phyloP scores from a whole-genome alignment of 2,113 vertebrate genomes.

The Bufo bufo region DNA sequence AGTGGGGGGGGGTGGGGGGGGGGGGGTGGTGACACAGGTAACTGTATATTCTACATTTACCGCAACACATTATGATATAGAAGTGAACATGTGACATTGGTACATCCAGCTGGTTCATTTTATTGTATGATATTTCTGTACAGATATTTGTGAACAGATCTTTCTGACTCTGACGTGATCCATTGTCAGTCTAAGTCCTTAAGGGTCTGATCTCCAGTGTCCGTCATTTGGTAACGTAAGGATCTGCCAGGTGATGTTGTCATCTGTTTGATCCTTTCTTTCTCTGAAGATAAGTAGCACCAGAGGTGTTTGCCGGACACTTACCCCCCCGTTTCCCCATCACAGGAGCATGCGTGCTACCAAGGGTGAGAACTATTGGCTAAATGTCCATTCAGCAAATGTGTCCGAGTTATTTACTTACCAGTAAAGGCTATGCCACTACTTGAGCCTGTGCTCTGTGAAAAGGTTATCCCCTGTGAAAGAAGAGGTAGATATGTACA shows the following conservation, averaged over 20 bases:
- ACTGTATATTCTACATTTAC: too few species aligned
- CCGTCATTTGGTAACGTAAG: not conserved
- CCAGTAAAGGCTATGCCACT: not conserved
- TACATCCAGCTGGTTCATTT: too few species aligned
- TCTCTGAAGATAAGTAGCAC: not conserved
- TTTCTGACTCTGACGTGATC: not conserved
- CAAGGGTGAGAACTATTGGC: not conserved
- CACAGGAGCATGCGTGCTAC: not conserved
- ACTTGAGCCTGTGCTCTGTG: not conserved
- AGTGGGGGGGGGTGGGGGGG: too few species aligned
- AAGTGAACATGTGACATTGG: too few species aligned
- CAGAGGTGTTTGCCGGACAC: not conserved
- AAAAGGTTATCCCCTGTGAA: not conserved
- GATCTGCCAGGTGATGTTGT: not conserved
- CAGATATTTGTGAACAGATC: not conserved
- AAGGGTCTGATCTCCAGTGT: not conserved
- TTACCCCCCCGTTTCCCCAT: not conserved
- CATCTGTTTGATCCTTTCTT: too few species aligned
- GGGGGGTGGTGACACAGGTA: too few species aligned
- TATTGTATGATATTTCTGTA: not conserved
- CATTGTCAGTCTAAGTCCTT: too few species aligned
- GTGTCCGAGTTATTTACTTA: conserved; percentile 3
- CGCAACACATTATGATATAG: too few species aligned
- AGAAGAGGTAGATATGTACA: not conserved
- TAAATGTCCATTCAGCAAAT: not conserved